These are phyloP conservation scores for Garrulus glandarius DNA, from an alignment of 2,797 vertebrate genomes.

Conservation along the genomic window DNA sequence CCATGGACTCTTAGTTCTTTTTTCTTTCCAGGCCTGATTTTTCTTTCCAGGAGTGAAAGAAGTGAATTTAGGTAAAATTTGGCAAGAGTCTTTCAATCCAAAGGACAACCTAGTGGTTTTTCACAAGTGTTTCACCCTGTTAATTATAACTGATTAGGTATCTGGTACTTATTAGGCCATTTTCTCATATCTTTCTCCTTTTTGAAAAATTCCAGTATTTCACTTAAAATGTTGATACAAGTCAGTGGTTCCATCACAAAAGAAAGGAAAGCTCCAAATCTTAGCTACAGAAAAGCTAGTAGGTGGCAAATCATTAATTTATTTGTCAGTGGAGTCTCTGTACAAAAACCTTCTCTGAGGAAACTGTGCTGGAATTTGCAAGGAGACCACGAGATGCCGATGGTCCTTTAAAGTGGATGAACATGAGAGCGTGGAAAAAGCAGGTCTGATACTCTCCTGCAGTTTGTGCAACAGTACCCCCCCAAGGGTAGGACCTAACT, in stretches of 20 bases:
- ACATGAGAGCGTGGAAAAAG: neutral
- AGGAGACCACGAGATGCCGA: constrained; percentile 23
- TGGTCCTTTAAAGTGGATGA: neutral
- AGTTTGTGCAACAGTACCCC: neutral
- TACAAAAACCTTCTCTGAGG: neutral
- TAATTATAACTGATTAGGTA: neutral
- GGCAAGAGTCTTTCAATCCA: neutral
- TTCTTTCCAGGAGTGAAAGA: neutral
- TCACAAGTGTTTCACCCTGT: neutral
- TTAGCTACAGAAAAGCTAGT: neutral
- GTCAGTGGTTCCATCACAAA: neutral
- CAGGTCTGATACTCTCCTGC: neutral
- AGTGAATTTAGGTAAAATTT: neutral
- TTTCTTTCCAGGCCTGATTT: neutral
- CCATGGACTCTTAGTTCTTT: neutral
- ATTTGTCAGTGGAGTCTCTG: neutral
- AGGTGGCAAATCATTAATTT: neutral
- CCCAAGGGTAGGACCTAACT: neutral
- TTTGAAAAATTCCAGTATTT: neutral
- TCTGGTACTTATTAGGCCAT: neutral
- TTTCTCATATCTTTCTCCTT: neutral
- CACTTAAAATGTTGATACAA: neutral
- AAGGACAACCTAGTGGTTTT: neutral
- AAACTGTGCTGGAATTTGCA: constrained; percentile 2
- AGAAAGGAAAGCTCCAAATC: neutral